Evolutionary conservation across 2,113 vertebrate species (phyloP).

Genomic region (Enhydra lutris): DNA sequence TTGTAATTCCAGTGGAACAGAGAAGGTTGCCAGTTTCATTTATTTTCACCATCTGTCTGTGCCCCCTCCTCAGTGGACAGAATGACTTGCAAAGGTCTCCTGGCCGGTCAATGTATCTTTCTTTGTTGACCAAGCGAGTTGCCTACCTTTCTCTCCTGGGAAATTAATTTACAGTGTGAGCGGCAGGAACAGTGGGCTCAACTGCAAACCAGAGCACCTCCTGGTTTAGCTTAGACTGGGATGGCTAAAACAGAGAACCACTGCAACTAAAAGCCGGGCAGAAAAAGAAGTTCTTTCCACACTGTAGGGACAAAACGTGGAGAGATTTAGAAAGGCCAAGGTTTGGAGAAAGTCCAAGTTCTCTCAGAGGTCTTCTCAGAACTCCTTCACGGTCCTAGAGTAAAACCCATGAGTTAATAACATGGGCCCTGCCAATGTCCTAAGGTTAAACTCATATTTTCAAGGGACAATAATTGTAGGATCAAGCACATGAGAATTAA

Average conservation of each 20-base stretch:
- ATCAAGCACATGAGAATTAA: neutral
- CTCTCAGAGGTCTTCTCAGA: neutral
- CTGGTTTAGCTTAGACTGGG: neutral
- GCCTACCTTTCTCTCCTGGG: neutral
- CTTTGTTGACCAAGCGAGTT: neutral
- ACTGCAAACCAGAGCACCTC: neutral
- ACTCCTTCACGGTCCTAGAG: neutral
- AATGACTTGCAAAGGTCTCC: neutral
- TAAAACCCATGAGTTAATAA: neutral
- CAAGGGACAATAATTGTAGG: slow-evolving; percentile 14
- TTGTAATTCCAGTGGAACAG: neutral
- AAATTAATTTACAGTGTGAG: neutral
- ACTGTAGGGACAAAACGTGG: neutral
- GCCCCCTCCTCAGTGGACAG: neutral
- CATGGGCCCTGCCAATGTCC: neutral
- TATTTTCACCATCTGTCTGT: fast-evolving
- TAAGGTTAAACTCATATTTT: slow-evolving; percentile 10
- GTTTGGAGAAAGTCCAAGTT: neutral
- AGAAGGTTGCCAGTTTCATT: neutral
- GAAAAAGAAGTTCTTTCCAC: neutral
- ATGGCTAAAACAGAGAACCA: neutral
- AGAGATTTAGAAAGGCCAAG: neutral
- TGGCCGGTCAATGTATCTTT: fast-evolving
- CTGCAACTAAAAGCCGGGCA: neutral
- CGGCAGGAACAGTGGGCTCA: neutral